Conservation (phyloP, 2,113 vertebrate genomes). For the Sylvilagus bachmani region DNA sequence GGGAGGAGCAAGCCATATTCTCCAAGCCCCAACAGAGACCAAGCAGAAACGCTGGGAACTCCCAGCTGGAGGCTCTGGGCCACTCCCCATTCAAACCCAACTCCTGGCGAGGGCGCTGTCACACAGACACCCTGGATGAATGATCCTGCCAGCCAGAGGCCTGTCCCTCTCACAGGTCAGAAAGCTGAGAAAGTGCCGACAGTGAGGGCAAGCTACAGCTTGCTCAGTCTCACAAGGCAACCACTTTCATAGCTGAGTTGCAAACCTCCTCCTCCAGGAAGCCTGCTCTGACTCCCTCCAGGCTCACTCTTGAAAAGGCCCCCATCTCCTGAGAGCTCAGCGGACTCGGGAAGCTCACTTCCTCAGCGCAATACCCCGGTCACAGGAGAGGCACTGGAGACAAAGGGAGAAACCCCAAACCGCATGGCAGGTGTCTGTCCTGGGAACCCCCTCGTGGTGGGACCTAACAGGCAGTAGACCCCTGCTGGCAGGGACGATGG, state of each 20-base stretch:
- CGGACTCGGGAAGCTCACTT: neutral
- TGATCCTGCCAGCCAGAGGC: neutral
- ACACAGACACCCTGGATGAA: neutral
- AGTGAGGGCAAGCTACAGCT: no score
- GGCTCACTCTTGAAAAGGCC: neutral
- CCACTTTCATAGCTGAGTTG: neutral
- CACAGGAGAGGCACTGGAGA: neutral
- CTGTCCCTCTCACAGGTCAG: neutral
- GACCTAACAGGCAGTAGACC: neutral
- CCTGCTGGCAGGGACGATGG: neutral
- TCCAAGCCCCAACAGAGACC: neutral
- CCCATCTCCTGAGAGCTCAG: no score
- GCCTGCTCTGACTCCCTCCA: neutral
- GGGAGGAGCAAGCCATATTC: neutral
- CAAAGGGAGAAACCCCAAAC: neutral
- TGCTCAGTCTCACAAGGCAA: neutral
- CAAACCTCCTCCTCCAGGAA: slow-evolving; percentile 27
- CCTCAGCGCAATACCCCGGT: neutral
- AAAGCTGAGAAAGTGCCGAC: neutral
- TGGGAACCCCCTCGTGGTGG: neutral
- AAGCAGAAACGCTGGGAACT: neutral
- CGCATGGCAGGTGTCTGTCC: neutral
- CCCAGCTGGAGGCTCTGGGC: neutral
- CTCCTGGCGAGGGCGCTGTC: fast-evolving
- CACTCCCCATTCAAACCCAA: neutral